These are phyloP conservation scores for Drosophila neoperkinsi DNA, from an alignment of 2,888 invertebrate genomes.

Conservation along the genomic window DNA sequence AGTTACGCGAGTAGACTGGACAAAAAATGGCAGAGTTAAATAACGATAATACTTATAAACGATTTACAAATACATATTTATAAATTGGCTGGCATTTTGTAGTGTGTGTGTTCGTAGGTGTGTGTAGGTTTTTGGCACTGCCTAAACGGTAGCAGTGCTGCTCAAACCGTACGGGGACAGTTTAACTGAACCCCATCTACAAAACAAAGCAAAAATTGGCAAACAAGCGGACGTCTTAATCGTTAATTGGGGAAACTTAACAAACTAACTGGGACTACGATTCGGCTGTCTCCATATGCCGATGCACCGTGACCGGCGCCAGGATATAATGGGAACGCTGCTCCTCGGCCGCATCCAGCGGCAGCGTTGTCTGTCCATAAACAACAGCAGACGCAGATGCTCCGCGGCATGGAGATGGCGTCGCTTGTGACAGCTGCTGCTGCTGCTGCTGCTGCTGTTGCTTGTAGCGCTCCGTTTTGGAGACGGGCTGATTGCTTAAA, in stretches of 20 bases:
- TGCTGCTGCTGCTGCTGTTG: constrained; percentile 49
- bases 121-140: constrained; percentile 11
- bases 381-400: constrained; percentile 35
- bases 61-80: constrained; percentile 37
- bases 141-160: constrained; percentile 19
- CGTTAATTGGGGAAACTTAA: constrained; percentile 43
- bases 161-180: constrained; percentile 45
- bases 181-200: constrained; percentile 60
- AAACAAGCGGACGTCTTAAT: constrained; percentile 71
- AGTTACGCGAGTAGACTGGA: constrained; percentile 38
- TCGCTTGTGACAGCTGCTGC: constrained; percentile 50
- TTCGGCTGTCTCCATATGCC: constrained; percentile 92
- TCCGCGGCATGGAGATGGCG: constrained; percentile 69
- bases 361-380: constrained; percentile 81
- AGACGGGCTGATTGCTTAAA: constrained; percentile 82
- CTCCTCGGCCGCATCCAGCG: constrained; percentile 65
- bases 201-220: constrained; percentile 70
- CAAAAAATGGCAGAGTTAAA: constrained; percentile 69
- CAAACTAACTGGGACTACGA: constrained; percentile 73
- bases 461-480: constrained; percentile 83
- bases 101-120: constrained; percentile 10
- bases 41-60: constrained; percentile 50
- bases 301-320: constrained; percentile 95
- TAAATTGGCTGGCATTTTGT: constrained; percentile 67
- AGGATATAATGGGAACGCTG: constrained; percentile 87